These are phyloP conservation scores for Dynastes hyllus DNA, from an alignment of 2,888 invertebrate genomes.

Conservation along the genomic window DNA sequence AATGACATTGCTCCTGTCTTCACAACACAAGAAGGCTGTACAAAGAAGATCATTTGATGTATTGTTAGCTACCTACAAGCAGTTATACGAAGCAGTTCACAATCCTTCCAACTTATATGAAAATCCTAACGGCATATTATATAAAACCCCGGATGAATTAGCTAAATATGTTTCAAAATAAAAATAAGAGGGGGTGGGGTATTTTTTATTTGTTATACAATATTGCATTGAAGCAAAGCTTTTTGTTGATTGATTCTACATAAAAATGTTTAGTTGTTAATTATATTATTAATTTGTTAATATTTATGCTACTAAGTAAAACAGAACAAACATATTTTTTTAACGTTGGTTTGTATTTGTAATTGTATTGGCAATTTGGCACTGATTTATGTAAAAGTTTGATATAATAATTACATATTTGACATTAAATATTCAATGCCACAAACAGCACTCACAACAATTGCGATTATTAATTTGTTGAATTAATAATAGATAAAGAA, in stretches of 20 bases:
- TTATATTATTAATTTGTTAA: background rate
- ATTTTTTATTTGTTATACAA: too few species aligned
- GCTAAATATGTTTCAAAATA: conserved; percentile 70
- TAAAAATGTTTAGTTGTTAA: background rate
- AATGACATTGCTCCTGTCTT: conserved; percentile 87
- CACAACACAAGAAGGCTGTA: conserved; percentile 81
- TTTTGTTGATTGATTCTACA: too few species aligned
- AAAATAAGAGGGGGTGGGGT: background rate
- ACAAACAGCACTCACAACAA: too few species aligned
- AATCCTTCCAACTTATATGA: conserved; percentile 86
- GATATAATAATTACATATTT: too few species aligned
- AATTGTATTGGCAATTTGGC: background rate
- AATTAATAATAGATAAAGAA: too few species aligned
- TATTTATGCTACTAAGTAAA: background rate
- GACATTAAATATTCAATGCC: too few species aligned
- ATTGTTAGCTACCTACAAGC: conserved; percentile 90
- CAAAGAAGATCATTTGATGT: conserved; percentile 90
- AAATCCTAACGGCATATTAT: conserved; percentile 82
- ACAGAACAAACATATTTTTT: background rate
- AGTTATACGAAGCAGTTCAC: conserved; percentile 86
- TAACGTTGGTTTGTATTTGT: background rate
- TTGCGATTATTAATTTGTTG: too few species aligned
- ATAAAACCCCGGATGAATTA: conserved; percentile 85
- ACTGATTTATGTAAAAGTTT: too few species aligned
- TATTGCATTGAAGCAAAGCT: too few species aligned